These are phyloP conservation scores for Lasioglossum marginatum DNA, from an alignment of 2,888 invertebrate genomes.

Conservation along the genomic window DNA sequence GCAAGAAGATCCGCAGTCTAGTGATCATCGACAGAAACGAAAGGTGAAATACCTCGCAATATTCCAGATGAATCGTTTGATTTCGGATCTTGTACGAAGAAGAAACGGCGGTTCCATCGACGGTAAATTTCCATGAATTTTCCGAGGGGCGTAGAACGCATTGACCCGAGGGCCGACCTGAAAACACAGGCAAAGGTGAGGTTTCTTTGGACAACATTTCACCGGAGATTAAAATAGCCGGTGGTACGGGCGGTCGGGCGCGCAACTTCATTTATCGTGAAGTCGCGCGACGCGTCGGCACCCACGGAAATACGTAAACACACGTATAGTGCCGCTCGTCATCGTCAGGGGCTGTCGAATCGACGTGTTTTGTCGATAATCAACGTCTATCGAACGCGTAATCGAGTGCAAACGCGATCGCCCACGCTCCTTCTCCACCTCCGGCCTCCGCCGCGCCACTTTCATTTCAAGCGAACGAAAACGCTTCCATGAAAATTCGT, in stretches of 20 bases:
- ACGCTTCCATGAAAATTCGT: conserved; percentile 68
- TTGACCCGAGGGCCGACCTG: neutral
- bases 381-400: conserved; percentile 75
- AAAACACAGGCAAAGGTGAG: neutral
- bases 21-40: no score
- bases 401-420: conserved; percentile 69
- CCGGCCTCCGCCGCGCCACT: conserved; percentile 52
- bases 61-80: no score
- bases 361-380: conserved; percentile 75
- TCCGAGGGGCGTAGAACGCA: neutral
- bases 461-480: conserved; percentile 65
- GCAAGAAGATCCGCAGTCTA: neutral
- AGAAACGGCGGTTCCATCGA: neutral
- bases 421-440: conserved; percentile 52
- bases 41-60: no score
- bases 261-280: conserved; percentile 55
- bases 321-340: conserved; percentile 65
- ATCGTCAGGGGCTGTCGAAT: conserved; percentile 73
- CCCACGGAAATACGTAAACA: conserved; percentile 45
- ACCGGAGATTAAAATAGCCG: conserved; percentile 38
- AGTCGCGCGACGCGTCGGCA: conserved; percentile 55
- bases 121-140: neutral
- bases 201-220: conserved; percentile 26
- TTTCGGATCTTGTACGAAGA: no score
- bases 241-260: conserved; percentile 6